A percentile compares a stretch with the other conserved stretches of the same genome.
Evolutionary conservation across 2,797 vertebrate genomes (phyloP).

Genomic region (Brachyrhaphis roseni): DNA sequence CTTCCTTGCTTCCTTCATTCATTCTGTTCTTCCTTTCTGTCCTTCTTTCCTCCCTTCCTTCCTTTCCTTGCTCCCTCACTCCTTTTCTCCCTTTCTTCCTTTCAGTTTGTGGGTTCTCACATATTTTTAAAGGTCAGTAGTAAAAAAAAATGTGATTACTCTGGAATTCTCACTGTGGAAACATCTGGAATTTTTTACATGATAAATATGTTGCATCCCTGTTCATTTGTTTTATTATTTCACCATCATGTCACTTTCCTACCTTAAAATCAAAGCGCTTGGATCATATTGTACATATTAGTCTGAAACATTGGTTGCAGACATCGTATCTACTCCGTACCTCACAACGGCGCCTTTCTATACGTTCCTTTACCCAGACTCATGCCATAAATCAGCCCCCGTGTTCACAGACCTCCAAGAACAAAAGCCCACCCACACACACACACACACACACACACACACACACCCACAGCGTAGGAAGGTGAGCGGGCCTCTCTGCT

Average conservation of each 20-base stretch:
- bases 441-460: too few relatives aligned
- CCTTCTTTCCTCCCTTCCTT: too few relatives aligned
- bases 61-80: too few relatives aligned
- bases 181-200: not conserved
- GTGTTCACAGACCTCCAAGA: not conserved
- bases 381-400: not conserved
- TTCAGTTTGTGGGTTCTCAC: not conserved
- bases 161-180: not conserved
- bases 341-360: not conserved
- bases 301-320: not conserved
- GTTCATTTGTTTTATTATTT: not conserved
- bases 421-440: not conserved
- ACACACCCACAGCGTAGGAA: not conserved
- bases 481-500: constrained; percentile 12
- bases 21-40: not conserved
- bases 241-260: not conserved
- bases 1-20: not conserved
- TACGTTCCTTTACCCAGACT: not conserved
- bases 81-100: too few relatives aligned
- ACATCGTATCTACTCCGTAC: not conserved
- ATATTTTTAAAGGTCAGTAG: not conserved
- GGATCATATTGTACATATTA: not conserved
- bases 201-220: not conserved
- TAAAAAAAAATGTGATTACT: not conserved
- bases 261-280: not conserved